Evolutionary conservation across 2,888 invertebrate species (phyloP).

Genomic region (Mesorhabditis spiculigera): DNA sequence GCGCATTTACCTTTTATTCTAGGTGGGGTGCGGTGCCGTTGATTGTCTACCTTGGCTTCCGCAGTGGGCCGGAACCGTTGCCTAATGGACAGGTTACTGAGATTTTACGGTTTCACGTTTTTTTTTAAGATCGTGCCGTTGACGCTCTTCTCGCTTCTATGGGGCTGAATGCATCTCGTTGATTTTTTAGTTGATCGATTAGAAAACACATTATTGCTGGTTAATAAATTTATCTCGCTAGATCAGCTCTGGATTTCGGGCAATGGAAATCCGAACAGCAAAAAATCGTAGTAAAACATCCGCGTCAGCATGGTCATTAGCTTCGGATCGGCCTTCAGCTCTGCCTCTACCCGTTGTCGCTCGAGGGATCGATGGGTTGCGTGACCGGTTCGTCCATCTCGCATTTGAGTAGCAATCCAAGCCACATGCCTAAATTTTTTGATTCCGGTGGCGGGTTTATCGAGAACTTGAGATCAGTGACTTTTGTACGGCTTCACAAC

Average conservation of each 20-base stretch:
- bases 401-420: neutral
- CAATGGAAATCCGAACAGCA: slow-evolving; percentile 1
- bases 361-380: neutral
- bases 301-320: neutral
- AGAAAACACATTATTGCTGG: neutral
- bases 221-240: neutral
- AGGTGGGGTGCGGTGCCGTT: slow-evolving; percentile 56
- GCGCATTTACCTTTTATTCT: neutral
- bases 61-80: slow-evolving; percentile 34
- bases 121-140: slow-evolving; percentile 41
- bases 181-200: neutral
- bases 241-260: neutral
- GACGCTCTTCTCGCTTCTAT: slow-evolving; percentile 41
- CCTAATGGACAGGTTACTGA: slow-evolving; percentile 37
- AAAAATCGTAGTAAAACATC: slow-evolving; percentile 5
- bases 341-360: neutral
- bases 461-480: too few species aligned
- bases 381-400: neutral
- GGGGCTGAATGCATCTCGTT: slow-evolving; percentile 32
- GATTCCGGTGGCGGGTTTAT: neutral
- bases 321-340: neutral
- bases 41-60: slow-evolving; percentile 52
- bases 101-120: neutral
- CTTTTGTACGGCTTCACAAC: neutral
- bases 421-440: neutral